A percentile compares a stretch with the other conserved stretches of the same genome.
Evolutionary conservation across 2,797 vertebrate species (phyloP).

Genomic region (Syngnathus rostellatus): DNA sequence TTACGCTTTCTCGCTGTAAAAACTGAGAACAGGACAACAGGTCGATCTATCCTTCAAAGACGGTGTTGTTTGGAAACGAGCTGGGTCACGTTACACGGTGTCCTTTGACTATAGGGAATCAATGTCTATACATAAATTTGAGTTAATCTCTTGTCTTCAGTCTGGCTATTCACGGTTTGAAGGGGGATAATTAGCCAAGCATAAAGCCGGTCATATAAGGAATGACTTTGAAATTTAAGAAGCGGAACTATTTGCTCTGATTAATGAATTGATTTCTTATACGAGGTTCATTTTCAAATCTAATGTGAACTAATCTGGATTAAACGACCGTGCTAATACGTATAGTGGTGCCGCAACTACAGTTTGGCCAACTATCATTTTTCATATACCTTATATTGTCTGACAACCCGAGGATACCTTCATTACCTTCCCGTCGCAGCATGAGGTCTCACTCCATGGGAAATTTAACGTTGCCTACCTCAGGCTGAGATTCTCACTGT

Average conservation of each 20-base stretch:
- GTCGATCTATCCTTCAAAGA: neutral
- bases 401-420: conserved; percentile 29
- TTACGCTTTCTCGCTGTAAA: neutral
- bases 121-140: neutral
- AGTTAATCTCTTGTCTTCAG: neutral
- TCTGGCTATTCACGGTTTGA: no score
- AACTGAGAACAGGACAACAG: neutral
- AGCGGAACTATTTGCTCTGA: no score
- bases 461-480: conserved; percentile 31
- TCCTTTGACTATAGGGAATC: neutral
- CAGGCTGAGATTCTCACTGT: conserved; percentile 30
- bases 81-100: neutral
- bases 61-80: neutral
- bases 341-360: no score
- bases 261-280: no score
- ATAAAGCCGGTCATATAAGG: no score
- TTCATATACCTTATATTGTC: conserved; percentile 16
- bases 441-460: conserved; percentile 13
- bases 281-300: no score
- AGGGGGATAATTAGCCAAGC: no score
- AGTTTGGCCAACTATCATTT: no score
- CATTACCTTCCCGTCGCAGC: conserved; percentile 22
- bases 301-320: no score
- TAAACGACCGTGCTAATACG: no score
- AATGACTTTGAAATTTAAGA: no score